Percentiles rank a stretch among this genome's conserved stretches.
phyloP scores from a whole-genome alignment of 1,140 invertebrate genomes.

The Tetragnatha versicolor region DNA sequence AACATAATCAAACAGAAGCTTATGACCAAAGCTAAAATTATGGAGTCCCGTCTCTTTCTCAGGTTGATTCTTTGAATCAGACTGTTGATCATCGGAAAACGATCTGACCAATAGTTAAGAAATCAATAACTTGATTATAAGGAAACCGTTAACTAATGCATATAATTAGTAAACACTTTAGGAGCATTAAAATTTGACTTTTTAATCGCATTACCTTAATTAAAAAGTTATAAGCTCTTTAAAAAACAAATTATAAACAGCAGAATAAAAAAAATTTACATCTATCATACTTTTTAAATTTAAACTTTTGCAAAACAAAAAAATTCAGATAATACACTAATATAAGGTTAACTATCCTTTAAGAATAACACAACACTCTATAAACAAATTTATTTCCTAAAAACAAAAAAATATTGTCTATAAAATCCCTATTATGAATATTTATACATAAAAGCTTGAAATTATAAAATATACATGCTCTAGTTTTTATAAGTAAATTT shows the following conservation, averaged over 20 bases:
- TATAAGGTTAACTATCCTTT: too few species aligned
- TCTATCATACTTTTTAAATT: too few species aligned
- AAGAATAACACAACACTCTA: too few species aligned
- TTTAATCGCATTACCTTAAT: neutral
- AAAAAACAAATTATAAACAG: neutral
- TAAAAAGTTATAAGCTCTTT: neutral
- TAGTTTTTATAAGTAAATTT: too few species aligned
- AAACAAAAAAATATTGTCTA: too few species aligned
- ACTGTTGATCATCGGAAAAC: constrained; percentile 87
- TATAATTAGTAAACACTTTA: neutral
- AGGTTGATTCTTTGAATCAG: constrained; percentile 92
- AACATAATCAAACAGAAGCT: constrained; percentile 87
- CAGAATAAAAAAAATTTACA: too few species aligned
- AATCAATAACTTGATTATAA: constrained; percentile 72
- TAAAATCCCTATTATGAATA: neutral
- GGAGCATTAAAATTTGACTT: neutral
- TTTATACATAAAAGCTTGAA: neutral
- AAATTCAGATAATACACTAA: too few species aligned
- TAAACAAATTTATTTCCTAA: too few species aligned
- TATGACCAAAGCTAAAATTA: constrained; percentile 85
- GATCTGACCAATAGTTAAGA: constrained; percentile 67
- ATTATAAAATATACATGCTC: neutral
- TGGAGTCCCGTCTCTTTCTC: constrained; percentile 87
- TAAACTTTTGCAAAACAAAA: too few species aligned
- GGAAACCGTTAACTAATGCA: too few species aligned